Evolutionary conservation across 2,888 invertebrate genomes (phyloP), one percentile per base, ranked within the genome.

Genomic region (Drosophila imparisetae): DNA sequence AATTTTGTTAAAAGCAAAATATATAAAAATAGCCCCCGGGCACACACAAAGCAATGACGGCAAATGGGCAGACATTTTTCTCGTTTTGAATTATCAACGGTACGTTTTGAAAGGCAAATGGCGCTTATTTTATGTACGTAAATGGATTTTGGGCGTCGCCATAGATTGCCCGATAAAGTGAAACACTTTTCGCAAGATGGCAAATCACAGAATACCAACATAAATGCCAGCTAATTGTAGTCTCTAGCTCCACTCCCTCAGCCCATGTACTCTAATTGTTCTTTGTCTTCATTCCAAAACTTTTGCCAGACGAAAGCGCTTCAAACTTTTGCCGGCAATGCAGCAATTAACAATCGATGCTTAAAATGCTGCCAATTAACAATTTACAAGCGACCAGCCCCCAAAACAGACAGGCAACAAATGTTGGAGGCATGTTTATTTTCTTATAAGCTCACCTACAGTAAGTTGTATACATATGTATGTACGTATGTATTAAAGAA

Each of bases 291-390:
- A 62, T 62, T 45, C 48, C 53, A 66, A 36, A 27, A 55, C 79
- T 86, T 86, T 77, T 53, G 55, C 72, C 87, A 89, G 90, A 86
- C 86, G 90, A 81, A 86, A 89, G 74, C 61, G 70, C 89, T 86
- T 75, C 61, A 86, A 86, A 90, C 70, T 85, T 85, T 80, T 54
- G n/a, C 63, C 53, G 66, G 42, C 75, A 40, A 65, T 49, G 58
- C 34, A 59, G 78, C 75, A 89, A 89, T 84, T 89, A 81, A 85
- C 83, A 81, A 79, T 82, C 83, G 69, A 86, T 83, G 83, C 79
- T 76, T 54, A 58, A 76, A 74, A 29, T 53, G 50, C 86, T 76
- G 83, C 83, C 83, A 83, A 88, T 88, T 88, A 86, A 88, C 80
- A 73, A 72, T 70, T 70, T 72, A 68, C 61, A 65, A 66, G 62